phyloP scores from a whole-genome alignment of 2,113 vertebrate species.

The Dolichallabes microphthalmus region DNA sequence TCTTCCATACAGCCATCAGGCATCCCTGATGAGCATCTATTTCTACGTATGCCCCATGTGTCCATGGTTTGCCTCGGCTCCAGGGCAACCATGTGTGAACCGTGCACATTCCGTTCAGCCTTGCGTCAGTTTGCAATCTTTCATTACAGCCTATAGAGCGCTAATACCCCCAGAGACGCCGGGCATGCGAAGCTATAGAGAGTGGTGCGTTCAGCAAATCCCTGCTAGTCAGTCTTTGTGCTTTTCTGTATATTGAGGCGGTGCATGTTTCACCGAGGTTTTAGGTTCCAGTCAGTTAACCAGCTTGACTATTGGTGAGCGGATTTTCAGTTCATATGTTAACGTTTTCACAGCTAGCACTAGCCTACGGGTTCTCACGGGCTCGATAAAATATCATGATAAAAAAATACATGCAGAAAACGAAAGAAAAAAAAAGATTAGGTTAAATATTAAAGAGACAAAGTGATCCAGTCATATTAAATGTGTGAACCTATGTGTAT shows the following conservation, averaged over 20 bases:
- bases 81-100: conserved; percentile 53
- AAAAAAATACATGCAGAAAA: background rate
- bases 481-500: no score
- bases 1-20: background rate
- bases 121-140: conserved; percentile 71
- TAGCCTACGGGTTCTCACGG: background rate
- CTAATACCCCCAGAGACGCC: conserved; percentile 65
- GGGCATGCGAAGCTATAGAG: conserved; percentile 66
- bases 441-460: background rate
- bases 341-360: background rate
- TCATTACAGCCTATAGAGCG: conserved; percentile 67
- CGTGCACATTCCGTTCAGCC: conserved; percentile 69
- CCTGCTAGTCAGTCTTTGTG: conserved; percentile 31
- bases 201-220: conserved; percentile 47
- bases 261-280: background rate
- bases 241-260: conserved; percentile 23
- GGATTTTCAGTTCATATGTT: background rate
- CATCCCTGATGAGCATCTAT: background rate
- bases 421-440: no score
- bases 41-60: background rate
- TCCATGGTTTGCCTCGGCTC: background rate
- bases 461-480: background rate
- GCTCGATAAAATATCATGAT: background rate
- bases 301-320: background rate
- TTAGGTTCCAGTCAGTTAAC: background rate